Conservation (phyloP, 2,888 invertebrate genomes). For the Eumerus sabulonum region DNA sequence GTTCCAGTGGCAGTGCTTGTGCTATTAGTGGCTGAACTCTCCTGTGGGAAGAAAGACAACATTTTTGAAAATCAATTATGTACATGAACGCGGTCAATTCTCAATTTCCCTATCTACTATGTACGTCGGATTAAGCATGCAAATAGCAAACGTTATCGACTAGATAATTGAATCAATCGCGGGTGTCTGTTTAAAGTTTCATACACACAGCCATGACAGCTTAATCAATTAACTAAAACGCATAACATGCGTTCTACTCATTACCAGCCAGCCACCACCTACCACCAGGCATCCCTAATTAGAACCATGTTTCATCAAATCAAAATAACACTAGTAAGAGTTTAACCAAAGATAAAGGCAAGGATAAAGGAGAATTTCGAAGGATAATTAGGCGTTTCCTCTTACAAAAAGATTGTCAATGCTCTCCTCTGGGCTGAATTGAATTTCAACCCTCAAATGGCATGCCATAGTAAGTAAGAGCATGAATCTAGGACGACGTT, state of each 20-base stretch:
- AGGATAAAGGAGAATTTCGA: conserved; percentile 13
- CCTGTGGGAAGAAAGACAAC: conserved; percentile 58
- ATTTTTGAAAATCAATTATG: no score
- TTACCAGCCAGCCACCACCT: conserved; percentile 28
- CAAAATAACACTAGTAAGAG: conserved; percentile 44
- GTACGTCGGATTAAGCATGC: no score
- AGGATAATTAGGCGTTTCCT: conserved; percentile 60
- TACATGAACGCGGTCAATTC: no score
- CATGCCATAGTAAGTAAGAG: neutral
- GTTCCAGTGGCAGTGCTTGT: conserved; percentile 76
- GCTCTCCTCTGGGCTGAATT: conserved; percentile 43
- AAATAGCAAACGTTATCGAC: neutral
- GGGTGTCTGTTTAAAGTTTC: conserved; percentile 20
- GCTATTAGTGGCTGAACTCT: conserved; percentile 78
- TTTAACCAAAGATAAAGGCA: conserved; percentile 14
- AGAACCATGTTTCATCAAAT: conserved; percentile 62
- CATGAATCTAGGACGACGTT: neutral
- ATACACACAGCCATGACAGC: conserved; percentile 22
- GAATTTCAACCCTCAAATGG: conserved; percentile 38
- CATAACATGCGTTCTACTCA: conserved; percentile 56
- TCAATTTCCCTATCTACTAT: no score
- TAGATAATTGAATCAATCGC: conserved; percentile 45
- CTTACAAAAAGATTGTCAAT: conserved; percentile 41
- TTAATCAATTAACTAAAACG: conserved; percentile 60
- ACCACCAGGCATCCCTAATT: conserved; percentile 49